Base-by-base conservation (phyloP, 2,797 vertebrate species). In the Yasuhikotakia modesta region DNA sequence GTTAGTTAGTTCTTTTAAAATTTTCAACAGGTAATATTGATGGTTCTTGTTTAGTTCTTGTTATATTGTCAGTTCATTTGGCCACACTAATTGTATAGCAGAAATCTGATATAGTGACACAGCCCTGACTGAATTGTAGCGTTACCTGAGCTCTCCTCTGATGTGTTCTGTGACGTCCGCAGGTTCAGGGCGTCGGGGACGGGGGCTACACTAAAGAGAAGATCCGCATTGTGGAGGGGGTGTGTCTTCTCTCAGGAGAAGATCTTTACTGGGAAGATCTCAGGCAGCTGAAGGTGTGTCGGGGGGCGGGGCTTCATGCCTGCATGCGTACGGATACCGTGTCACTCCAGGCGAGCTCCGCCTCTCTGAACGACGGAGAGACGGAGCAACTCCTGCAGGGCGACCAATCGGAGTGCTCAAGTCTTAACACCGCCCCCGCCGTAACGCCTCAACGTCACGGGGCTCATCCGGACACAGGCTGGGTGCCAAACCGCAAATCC, bases 261-360 rank as follows among this genome's bases (percentile, higher is more conserved):
- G 96, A 97, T 78, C 93, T 96, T 0, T 96, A 97, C 87, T 99
- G 97, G 97, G 96, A 98, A 52, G 96, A 99, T 89, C 93, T 99
- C 13, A 97, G 97, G 87, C 97, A 98, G 89, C 93, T 98, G 84
- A 96, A 96, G 83, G 94, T 93, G 32, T 96, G 95, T 7, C 92
- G 97, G 8, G 96, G 91, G 55, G 93, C 95, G 61, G 96, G 97
- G 68, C 95, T 99, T 48, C 96, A 98, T 0, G 92, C 97, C 76
- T 99, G 97, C 92, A 96, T 99, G 93, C 97, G 96, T 87, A 97
- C 97, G 0, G 97, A 99, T 87, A 99, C 97, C 0, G 95, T 99
- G 85, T 99, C 97, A 77, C 94, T 99, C 86, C 97, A 98, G 92
- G 94, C 96, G 84, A 99, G 97, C 89, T 97, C 96, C 48, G 96